Conservation (phyloP, 1,140 invertebrate genomes). For the Drosophila quadrilineata region DNA sequence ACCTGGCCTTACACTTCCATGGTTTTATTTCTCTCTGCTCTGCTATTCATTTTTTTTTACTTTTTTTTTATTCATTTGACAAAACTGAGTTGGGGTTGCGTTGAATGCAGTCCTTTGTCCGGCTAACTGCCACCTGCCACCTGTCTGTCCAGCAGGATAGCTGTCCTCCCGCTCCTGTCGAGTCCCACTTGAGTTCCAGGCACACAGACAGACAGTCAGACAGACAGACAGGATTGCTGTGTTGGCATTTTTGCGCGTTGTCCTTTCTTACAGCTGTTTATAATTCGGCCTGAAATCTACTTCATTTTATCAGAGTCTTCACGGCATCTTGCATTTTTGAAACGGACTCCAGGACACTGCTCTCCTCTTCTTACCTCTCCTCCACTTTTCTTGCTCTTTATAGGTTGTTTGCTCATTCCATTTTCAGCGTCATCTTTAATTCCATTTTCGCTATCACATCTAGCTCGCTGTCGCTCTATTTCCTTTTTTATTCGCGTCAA, state of each 20-base stretch:
- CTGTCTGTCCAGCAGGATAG: slow-evolving; percentile 28
- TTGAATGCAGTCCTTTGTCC: slow-evolving; percentile 4
- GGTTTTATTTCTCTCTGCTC: too few species aligned
- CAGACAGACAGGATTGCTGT: slow-evolving; percentile 35
- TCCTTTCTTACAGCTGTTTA: slow-evolving; percentile 56
- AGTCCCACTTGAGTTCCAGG: slow-evolving; percentile 7
- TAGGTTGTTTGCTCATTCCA: slow-evolving; percentile 20
- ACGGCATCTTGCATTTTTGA: slow-evolving; percentile 73
- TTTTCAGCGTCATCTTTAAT: slow-evolving; percentile 61
- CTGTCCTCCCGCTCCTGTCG: slow-evolving; percentile 14
- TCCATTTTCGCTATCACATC: slow-evolving; percentile 45
- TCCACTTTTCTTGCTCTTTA: slow-evolving; percentile 25
- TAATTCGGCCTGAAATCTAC: slow-evolving; percentile 61
- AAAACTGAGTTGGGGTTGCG: slow-evolving; percentile 34
- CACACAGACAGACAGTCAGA: slow-evolving; percentile 15
- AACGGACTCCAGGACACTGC: slow-evolving; percentile 56
- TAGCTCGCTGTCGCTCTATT: slow-evolving; percentile 9
- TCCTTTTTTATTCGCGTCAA: too few species aligned
- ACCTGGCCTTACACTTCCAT: too few species aligned
- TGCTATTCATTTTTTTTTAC: too few species aligned
- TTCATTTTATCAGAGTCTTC: slow-evolving; percentile 74
- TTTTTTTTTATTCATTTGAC: slow-evolving; percentile 63
- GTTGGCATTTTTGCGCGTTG: slow-evolving; percentile 39
- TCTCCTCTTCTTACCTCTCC: too few species aligned
- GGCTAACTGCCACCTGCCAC: not conserved